Evolutionary conservation across 2,113 vertebrate species (phyloP).

Genomic region (Oriolus oriolus): DNA sequence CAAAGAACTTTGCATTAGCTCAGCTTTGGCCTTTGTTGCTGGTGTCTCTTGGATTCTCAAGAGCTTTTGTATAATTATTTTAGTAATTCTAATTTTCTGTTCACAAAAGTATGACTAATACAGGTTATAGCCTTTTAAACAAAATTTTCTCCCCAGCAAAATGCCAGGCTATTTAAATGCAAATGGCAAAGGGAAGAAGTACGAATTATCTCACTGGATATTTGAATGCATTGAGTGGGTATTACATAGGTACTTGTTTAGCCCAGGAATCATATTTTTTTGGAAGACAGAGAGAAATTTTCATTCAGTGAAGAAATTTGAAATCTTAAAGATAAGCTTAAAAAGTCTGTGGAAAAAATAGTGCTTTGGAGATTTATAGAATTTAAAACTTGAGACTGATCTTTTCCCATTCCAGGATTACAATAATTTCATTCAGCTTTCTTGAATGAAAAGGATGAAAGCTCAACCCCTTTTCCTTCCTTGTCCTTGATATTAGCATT

Average conservation of each 20-base stretch:
- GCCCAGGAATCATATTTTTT: not conserved
- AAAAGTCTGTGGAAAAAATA: not conserved
- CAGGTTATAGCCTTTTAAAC: slow-evolving; percentile 3
- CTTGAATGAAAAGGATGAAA: not conserved
- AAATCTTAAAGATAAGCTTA: slow-evolving; percentile 13
- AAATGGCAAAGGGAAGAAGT: slow-evolving; percentile 29
- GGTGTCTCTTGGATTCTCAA: slow-evolving; percentile 10
- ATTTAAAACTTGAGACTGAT: not conserved
- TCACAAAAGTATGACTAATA: slow-evolving; percentile 28
- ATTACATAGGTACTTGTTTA: slow-evolving; percentile 39
- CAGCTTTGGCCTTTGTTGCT: slow-evolving; percentile 7
- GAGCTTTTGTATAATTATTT: slow-evolving; percentile 38
- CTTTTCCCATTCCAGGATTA: not conserved
- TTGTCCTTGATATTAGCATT: slow-evolving; percentile 10
- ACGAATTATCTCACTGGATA: not conserved
- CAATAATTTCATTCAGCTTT: not conserved
- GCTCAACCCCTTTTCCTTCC: not conserved
- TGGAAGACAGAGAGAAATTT: not conserved
- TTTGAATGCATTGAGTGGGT: not conserved
- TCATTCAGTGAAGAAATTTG: slow-evolving; percentile 6
- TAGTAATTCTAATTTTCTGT: slow-evolving; percentile 52
- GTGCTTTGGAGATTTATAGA: not conserved
- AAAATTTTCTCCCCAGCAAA: slow-evolving; percentile 32
- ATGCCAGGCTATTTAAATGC: slow-evolving; percentile 56
- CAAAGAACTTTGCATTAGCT: not conserved